Base-by-base conservation (phyloP, 2,888 invertebrate genomes). In the Melanostoma scalare region DNA sequence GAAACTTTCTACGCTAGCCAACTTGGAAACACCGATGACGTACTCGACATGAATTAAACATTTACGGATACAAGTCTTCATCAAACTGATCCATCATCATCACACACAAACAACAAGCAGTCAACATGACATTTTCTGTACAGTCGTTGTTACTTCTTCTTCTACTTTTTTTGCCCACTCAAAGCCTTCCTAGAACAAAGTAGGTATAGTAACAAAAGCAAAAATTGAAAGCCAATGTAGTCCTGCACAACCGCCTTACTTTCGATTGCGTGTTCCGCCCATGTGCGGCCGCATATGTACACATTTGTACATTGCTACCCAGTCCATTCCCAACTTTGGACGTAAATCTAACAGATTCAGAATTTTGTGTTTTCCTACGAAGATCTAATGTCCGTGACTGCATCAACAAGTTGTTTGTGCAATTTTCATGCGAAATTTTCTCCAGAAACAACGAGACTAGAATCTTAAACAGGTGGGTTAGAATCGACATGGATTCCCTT, bases 1-100 rank as follows among this genome's bases (percentile, higher is more conserved):
- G 67, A 67, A 81, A 76, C 55, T 76, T 76, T 76, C 76, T 61
- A 56, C 50, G 46, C 72, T 10, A 71, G 79, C 63, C 69, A 71
- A 65, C 75, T 46, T 71, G 80, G 75, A 75, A 71, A 58, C 75
- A 75, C 65, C 65, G 60, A 72, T 76, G 60, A 76, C 72, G 72
- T 81, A 81, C 72, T 68, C 76, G 68, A 76, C 67, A 81, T 81
- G 76, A 81, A 81, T 81, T 60, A 81, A 81, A 72, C 81, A 81
- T 81, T 35, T 40, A 81, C 52, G 46, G 9, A 67, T 42, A 50
- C 42, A 72, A 76, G 67, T 55, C 65, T 76, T 69, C 74, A 58
- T 69, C 69, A 10, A 73, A 38, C 71, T 61, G 56, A 80, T 81
- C 72, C 72, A 77, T 81, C 81, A 81, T 76, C 60, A 76, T 81